These are phyloP conservation scores for Alexandromys fortis DNA, from an alignment of 2,113 vertebrate genomes.

Conservation along the genomic window DNA sequence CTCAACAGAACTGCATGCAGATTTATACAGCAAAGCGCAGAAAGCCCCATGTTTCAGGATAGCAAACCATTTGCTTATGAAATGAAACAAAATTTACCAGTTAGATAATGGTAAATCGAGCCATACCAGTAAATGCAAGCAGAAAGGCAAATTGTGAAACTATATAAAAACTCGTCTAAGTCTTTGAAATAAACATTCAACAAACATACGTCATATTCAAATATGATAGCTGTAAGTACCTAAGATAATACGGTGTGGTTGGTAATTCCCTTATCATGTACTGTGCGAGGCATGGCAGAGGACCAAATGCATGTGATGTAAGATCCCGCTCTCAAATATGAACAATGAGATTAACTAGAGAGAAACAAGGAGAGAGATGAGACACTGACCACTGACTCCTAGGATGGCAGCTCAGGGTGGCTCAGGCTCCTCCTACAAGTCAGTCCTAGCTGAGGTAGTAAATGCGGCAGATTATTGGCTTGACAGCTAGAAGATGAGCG, in stretches of 20 bases:
- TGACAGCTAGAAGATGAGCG: background rate
- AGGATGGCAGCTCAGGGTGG: background rate
- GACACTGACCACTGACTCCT: background rate
- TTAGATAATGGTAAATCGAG: constrained; percentile 12
- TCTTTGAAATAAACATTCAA: background rate
- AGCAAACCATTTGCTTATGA: constrained; percentile 2
- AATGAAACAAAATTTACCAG: background rate
- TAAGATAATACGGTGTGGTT: background rate
- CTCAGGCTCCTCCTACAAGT: background rate
- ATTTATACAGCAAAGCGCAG: background rate
- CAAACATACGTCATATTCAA: background rate
- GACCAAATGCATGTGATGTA: background rate
- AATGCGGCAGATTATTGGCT: background rate
- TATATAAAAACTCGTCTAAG: background rate
- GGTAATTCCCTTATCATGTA: background rate
- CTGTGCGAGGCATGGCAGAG: background rate
- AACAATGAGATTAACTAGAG: background rate
- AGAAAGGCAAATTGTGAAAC: background rate
- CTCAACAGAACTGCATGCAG: background rate
- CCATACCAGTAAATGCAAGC: background rate
- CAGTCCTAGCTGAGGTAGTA: background rate
- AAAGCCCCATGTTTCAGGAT: background rate
- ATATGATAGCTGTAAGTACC: background rate
- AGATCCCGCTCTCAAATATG: background rate
- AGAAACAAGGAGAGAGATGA: background rate